These are phyloP conservation scores for Indicator maculatus DNA, from an alignment of 2,113 vertebrate genomes.

Conservation along the genomic window DNA sequence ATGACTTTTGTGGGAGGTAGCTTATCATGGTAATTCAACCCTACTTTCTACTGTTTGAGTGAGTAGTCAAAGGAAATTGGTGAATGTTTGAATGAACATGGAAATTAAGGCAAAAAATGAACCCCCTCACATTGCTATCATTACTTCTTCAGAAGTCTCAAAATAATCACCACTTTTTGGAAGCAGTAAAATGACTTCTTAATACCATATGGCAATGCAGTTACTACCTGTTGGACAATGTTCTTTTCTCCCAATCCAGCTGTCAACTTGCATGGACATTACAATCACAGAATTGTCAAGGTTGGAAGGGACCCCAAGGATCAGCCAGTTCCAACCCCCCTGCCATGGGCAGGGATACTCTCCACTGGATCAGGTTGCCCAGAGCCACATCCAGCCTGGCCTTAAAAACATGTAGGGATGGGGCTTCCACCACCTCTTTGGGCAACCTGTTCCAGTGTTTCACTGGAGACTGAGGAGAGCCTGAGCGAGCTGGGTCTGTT, in stretches of 20 bases:
- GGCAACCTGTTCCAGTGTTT: no score
- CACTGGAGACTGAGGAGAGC: no score
- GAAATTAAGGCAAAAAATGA: neutral
- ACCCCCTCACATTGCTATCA: neutral
- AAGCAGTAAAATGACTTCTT: neutral
- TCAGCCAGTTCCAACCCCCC: no score
- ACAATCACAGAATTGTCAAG: no score
- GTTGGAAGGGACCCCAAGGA: no score
- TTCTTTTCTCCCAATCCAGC: neutral
- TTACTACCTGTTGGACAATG: neutral
- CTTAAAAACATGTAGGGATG: no score
- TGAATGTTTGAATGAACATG: neutral
- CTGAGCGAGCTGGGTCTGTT: no score
- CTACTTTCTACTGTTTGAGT: neutral
- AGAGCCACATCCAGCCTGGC: no score
- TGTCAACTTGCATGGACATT: neutral
- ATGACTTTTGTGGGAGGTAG: neutral
- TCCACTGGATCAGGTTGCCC: no score
- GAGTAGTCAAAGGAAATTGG: neutral
- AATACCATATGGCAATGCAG: neutral
- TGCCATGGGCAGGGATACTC: no score
- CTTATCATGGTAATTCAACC: neutral
- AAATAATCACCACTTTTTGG: neutral
- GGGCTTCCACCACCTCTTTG: no score
- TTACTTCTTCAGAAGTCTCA: neutral